phyloP scores from a whole-genome alignment of 2,797 vertebrate genomes.

The Chelon auratus region DNA sequence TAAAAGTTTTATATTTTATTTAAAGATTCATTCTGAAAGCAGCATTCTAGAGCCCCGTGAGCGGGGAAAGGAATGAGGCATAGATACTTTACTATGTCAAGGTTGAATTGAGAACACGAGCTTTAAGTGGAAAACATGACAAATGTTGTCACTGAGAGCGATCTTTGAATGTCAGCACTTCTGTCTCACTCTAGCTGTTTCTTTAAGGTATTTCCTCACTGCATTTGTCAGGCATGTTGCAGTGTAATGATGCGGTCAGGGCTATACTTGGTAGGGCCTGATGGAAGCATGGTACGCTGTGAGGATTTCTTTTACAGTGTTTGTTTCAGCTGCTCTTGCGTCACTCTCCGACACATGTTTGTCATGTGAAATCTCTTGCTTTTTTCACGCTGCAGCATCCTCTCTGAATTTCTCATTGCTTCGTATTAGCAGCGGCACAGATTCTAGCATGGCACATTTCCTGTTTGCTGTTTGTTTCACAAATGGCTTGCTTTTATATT shows the following conservation, averaged over 20 bases:
- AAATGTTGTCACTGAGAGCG: conserved; percentile 60
- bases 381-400: conserved; percentile 29
- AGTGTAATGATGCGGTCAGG: conserved; percentile 31
- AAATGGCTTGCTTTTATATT: conserved; percentile 59
- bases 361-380: conserved; percentile 41
- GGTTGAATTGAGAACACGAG: conserved; percentile 51
- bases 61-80: conserved; percentile 6
- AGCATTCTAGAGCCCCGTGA: conserved; percentile 34
- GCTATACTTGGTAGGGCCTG: conserved; percentile 35
- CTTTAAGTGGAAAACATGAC: conserved; percentile 55
- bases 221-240: conserved; percentile 30
- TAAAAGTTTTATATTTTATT: conserved; percentile 75
- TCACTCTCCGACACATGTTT: conserved; percentile 5
- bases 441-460: conserved; percentile 31
- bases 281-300: conserved; percentile 11
- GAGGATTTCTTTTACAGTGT: not conserved
- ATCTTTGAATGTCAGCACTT: conserved; percentile 61
- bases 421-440: conserved; percentile 24
- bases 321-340: conserved; percentile 1
- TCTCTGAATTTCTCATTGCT: conserved; percentile 11
- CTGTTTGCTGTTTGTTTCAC: conserved; percentile 60
- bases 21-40: conserved; percentile 74
- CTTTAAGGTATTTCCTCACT: conserved; percentile 58
- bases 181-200: conserved; percentile 29
- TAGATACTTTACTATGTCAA: conserved; percentile 49